Base-by-base conservation (phyloP, 2,888 invertebrate genomes). In the Ormia ochracea region DNA sequence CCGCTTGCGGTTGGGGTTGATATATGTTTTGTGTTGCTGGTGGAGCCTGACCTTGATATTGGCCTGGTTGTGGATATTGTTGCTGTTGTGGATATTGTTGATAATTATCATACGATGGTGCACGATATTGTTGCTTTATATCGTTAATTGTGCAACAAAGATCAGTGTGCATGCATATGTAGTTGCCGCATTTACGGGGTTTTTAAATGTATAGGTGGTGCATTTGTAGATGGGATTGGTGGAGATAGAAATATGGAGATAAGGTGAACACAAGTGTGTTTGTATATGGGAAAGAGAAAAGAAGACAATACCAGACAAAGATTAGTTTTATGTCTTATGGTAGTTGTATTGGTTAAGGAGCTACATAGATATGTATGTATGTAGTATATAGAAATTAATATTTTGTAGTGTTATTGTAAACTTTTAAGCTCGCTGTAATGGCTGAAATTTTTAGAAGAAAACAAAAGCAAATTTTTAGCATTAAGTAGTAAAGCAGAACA, bases 51-150 rank as follows among this genome's bases (percentile, higher is more conserved):
- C 45, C 50, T 65, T 78, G 78, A 45, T 81, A 78, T 21, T 77
- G 75, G 21, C 73, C 58, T 50, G 72, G 82, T 70, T 76, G 82
- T 33, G 54, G 28, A 45, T 63, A 77, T 74, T 75, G 78, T n/a
- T 78, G 82, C 66, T 83, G 84, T 23, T 79, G 82, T 43, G 81
- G 83, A 48, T 81, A 83, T 26, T 84, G 84, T 78, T 83, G 83
- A 66, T 78, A 72, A 70, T 70, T 74, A 52, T 79, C 74, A 69
- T 58, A 52, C 41, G 85, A 82, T 45, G 86, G 82, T 56, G 85
- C 84, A 82, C 84, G 84, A 85, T 86, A 85, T 83, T 84, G 86
- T 77, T 85, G 87, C 82, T 86, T 83, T 65, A 81, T 82, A 65
- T 82, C 14, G 28, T 56, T 50, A 36, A 43, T 19, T 58, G 58